Conservation (phyloP, 1,140 invertebrate species). For the Chironomus tepperi region DNA sequence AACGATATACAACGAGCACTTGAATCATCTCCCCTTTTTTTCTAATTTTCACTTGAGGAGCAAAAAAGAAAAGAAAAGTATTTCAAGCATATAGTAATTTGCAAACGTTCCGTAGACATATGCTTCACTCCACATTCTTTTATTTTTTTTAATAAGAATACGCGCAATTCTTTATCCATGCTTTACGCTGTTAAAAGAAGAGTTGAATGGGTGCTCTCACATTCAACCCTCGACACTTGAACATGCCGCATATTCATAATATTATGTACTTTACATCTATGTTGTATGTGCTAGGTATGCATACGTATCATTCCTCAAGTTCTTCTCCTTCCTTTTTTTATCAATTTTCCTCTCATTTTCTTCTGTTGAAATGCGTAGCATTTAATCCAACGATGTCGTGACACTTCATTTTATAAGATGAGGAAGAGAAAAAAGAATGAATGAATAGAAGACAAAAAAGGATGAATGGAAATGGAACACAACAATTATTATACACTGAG, state of each 20-base stretch:
- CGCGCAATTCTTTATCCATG: not conserved
- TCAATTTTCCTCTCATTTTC: too few species aligned
- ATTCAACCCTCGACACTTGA: not conserved
- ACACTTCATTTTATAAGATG: not conserved
- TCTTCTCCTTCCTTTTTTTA: not conserved
- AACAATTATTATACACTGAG: too few species aligned
- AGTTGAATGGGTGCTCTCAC: not conserved
- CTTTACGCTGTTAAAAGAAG: not conserved
- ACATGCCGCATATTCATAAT: constrained; percentile 12
- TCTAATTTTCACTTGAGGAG: not conserved
- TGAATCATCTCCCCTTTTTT: not conserved
- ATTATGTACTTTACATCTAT: not conserved
- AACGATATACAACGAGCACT: not conserved
- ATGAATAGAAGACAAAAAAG: too few species aligned
- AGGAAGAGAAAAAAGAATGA: not conserved
- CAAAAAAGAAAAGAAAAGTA: not conserved
- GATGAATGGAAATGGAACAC: too few species aligned
- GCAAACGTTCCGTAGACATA: not conserved
- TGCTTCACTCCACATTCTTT: not conserved
- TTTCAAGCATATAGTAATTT: not conserved
- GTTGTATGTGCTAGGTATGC: not conserved
- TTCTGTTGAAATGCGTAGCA: not conserved
- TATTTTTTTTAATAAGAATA: not conserved
- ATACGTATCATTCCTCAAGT: not conserved
- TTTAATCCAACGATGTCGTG: not conserved